Percentiles rank a stretch among this genome's conserved stretches.
These are phyloP conservation scores for Spatulosminthurus flaviceps DNA, from an alignment of 2,888 invertebrate genomes.

Conservation along the genomic window DNA sequence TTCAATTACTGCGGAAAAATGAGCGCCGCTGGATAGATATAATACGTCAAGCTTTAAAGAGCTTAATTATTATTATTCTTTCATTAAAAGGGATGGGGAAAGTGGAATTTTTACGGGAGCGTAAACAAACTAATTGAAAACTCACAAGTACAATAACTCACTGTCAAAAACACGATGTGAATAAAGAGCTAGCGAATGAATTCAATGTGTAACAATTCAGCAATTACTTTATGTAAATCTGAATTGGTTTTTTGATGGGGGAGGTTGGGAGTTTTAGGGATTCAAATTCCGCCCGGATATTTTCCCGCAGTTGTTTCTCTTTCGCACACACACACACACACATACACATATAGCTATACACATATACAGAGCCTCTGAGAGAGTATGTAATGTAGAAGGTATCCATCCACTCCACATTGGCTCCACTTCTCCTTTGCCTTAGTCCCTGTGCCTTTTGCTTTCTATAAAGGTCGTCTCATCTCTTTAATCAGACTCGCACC, in stretches of 20 bases:
- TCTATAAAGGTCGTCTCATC: constrained; percentile 40
- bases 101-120: constrained; percentile 62
- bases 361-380: no score
- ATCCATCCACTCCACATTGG: no score
- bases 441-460: not conserved
- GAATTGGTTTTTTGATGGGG: constrained; percentile 56
- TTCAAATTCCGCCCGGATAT: constrained; percentile 36
- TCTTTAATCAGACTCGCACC: constrained; percentile 54
- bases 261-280: constrained; percentile 39
- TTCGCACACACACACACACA: not conserved
- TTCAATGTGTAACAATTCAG: constrained; percentile 61
- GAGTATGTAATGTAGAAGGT: no score
- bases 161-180: constrained; percentile 63
- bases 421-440: no score
- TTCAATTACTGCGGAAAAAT: constrained; percentile 60
- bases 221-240: constrained; percentile 64
- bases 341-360: not conserved
- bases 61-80: constrained; percentile 64
- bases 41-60: constrained; percentile 61
- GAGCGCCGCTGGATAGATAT: constrained; percentile 53
- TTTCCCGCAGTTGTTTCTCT: constrained; percentile 27
- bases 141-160: constrained; percentile 63
- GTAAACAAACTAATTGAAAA: constrained; percentile 64
- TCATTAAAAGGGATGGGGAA: constrained; percentile 62
- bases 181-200: constrained; percentile 57